Evolutionary conservation across 92 coral and sea anemone species (phyloP), one percentile per base, ranked within the genome.

Genomic region (Montipora capitata): DNA sequence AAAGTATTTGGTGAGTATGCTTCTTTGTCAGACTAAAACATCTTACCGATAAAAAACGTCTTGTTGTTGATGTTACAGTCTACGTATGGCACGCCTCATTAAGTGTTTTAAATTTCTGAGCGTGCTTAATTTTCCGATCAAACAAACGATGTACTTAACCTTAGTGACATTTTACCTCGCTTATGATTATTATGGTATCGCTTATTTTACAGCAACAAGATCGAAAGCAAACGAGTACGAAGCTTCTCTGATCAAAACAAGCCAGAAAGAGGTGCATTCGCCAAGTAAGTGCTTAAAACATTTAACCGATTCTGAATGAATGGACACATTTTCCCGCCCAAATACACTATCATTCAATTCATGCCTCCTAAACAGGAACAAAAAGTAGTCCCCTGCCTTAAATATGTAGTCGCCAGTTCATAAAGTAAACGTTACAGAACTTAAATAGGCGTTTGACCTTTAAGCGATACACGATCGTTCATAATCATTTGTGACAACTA

Each of bases 1-100:
- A 83, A 69, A 83, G 78, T 72, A 44, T 83, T 71, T 83, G 87
- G 87, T 83, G 79, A 83, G 81, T 83, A 48, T 12, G 5, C 48
- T 40, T 13, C 7, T 70, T 70, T 15, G 7, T 27, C 39, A 18
- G 35, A 0, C 9, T 70, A 13, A 4, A 70, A 70, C 39, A 18
- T 16, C 66, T 3, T 61, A 61, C 2, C 4, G 38, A 15, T 17
- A 1, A 15, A 17, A 15, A 61, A 15, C 20, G 7, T 4, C 8
- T 3, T 61, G 5, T 10, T 52, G 59, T 52, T 52, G 59, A 52
- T 52, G 59, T 52, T 52, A 52, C 59, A 52, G 13, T 52, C 59
- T 52, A 10, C 13, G 11, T 11, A 7, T 52, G 59, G 10, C 59
- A 18, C 20, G 20, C 3, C 59, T 52, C 13, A 52, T 52, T 52